Conservation (phyloP, 2,797 vertebrate genomes). For the Gambusia yucatana region DNA sequence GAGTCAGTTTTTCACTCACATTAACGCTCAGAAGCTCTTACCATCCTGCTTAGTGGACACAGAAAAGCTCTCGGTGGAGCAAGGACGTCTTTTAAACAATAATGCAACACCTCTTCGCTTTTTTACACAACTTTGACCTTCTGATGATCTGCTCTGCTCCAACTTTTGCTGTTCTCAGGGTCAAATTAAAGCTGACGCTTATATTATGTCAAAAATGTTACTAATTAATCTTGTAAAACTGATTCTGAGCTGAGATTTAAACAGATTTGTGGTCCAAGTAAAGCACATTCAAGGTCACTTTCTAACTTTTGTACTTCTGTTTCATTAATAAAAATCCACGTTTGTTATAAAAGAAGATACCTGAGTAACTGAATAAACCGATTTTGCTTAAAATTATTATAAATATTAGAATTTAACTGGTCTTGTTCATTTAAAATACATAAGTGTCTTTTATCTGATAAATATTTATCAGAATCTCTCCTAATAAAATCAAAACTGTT, state of each 20-base stretch:
- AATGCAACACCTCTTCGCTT: constrained; percentile 16
- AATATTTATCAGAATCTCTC: not conserved
- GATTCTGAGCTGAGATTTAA: not conserved
- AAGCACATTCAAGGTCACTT: not conserved
- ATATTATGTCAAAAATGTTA: not conserved
- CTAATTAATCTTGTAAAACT: not conserved
- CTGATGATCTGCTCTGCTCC: not conserved
- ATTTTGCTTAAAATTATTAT: not conserved
- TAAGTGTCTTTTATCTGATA: not conserved
- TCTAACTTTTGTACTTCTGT: too few relatives aligned
- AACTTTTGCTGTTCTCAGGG: not conserved
- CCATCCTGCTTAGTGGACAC: constrained; percentile 29
- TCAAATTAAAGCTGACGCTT: not conserved
- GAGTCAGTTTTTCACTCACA: constrained; percentile 7
- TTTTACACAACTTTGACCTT: not conserved
- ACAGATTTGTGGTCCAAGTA: not conserved
- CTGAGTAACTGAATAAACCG: not conserved
- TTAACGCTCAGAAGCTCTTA: not conserved
- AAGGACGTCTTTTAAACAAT: constrained; percentile 16
- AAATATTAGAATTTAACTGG: not conserved
- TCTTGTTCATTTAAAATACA: not conserved
- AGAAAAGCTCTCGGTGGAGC: constrained; percentile 51
- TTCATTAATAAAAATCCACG: too few relatives aligned
- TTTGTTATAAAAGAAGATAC: too few relatives aligned
- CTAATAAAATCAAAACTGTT: not conserved